phyloP scores from a whole-genome alignment of 35 echinoderm and acorn worm species.

The Patiria miniata region DNA sequence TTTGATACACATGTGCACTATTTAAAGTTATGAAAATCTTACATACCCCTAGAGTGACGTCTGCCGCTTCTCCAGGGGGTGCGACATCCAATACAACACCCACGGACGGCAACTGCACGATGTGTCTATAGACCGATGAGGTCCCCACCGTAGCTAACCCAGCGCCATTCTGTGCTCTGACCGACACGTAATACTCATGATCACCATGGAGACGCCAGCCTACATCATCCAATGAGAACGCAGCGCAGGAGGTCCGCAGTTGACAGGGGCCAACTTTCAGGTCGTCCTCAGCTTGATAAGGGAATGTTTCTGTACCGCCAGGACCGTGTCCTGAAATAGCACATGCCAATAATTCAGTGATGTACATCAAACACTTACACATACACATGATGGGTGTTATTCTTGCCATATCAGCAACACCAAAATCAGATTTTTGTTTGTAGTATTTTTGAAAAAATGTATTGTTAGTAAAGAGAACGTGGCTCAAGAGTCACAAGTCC shows the following conservation, averaged over 20 bases:
- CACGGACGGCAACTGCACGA: neutral
- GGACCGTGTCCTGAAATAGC: neutral
- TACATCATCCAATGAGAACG: neutral
- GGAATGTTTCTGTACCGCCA: neutral
- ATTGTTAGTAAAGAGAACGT: too few relatives aligned
- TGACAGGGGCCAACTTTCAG: neutral
- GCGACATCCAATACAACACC: constrained; percentile 48
- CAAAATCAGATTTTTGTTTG: too few relatives aligned
- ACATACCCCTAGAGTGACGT: neutral
- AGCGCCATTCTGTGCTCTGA: constrained; percentile 37
- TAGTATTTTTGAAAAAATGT: too few relatives aligned
- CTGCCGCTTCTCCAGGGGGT: neutral
- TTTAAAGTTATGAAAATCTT: too few relatives aligned
- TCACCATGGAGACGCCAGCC: constrained; percentile 43
- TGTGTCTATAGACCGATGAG: constrained; percentile 36
- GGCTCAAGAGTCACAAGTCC: too few relatives aligned
- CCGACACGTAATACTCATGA: constrained; percentile 42
- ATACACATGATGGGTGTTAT: too few relatives aligned
- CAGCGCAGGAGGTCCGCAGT: neutral
- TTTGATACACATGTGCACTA: too few relatives aligned
- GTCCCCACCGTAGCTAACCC: constrained; percentile 9
- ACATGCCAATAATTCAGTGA: too few relatives aligned
- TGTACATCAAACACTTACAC: too few relatives aligned
- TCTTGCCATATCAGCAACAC: too few relatives aligned
- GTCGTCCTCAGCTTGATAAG: neutral